Conservation (phyloP, 2,797 vertebrate species). For the Glossophaga mutica region DNA sequence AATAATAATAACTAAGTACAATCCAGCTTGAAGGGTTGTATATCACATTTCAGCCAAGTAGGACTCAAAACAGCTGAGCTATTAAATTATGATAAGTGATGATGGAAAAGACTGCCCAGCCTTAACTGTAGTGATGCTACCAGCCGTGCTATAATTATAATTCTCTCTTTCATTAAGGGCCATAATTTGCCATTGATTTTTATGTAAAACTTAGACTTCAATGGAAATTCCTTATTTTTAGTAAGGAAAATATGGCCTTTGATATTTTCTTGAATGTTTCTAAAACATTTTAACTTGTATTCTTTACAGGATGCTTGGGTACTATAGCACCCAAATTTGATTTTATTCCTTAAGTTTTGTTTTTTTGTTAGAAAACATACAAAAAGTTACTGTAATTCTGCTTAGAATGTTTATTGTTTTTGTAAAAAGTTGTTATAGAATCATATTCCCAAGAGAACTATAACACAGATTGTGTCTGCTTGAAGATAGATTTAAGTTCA, state of each 20-base stretch:
- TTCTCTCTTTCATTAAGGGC: slow-evolving; percentile 54
- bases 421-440: neutral
- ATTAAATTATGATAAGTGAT: slow-evolving; percentile 56
- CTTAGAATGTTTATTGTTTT: neutral
- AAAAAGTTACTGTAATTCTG: neutral
- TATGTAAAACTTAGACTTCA: slow-evolving; percentile 51
- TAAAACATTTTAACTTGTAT: slow-evolving; percentile 33
- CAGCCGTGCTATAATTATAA: slow-evolving; percentile 32
- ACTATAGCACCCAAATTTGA: neutral
- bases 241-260: neutral
- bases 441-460: neutral
- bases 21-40: slow-evolving; percentile 1
- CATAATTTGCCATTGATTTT: slow-evolving; percentile 53
- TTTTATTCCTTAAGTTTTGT: neutral
- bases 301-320: neutral
- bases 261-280: slow-evolving; percentile 1
- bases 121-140: slow-evolving; percentile 24
- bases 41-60: slow-evolving; percentile 36
- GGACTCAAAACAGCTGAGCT: slow-evolving; percentile 53
- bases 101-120: slow-evolving; percentile 58
- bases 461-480: neutral
- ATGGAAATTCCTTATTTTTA: slow-evolving; percentile 19
- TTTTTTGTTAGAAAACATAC: neutral
- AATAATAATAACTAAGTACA: slow-evolving; percentile 60
- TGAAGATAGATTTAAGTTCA: slow-evolving; percentile 7